Evolutionary conservation across 2,888 invertebrate genomes (phyloP).

Genomic region (Agrypnus murinus): DNA sequence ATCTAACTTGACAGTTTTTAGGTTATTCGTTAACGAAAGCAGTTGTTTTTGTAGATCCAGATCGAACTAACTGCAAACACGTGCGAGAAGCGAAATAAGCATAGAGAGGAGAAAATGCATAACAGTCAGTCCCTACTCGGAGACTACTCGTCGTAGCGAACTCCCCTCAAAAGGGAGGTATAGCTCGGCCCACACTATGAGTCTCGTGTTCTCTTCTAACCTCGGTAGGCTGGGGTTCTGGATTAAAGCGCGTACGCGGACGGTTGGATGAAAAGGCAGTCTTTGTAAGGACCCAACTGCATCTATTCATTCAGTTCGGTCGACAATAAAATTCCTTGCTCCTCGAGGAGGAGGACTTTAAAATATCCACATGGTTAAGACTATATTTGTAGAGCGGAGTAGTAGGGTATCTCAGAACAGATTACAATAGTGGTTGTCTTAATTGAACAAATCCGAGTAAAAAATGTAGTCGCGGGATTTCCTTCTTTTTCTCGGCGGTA

Average conservation of each 20-base stretch:
- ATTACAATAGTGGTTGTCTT: too few relatives aligned
- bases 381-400: too few relatives aligned
- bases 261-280: neutral
- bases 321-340: neutral
- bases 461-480: too few relatives aligned
- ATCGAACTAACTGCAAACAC: conserved; percentile 39
- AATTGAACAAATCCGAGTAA: too few relatives aligned
- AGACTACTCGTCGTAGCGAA: neutral
- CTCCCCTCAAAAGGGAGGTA: conserved; percentile 27
- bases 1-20: too few relatives aligned
- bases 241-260: neutral
- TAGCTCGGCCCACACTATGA: conserved; percentile 21
- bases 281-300: neutral
- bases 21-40: too few relatives aligned
- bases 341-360: neutral
- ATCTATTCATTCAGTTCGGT: neutral
- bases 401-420: too few relatives aligned
- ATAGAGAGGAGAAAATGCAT: conserved; percentile 25
- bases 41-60: conserved; percentile 4
- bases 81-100: conserved; percentile 35
- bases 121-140: conserved; percentile 17
- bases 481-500: too few relatives aligned
- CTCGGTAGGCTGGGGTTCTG: conserved; percentile 25
- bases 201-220: conserved; percentile 27
- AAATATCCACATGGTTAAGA: conserved; percentile 2